phyloP scores from a whole-genome alignment of 2,797 vertebrate species.

The Chelidonichthys spinosus region DNA sequence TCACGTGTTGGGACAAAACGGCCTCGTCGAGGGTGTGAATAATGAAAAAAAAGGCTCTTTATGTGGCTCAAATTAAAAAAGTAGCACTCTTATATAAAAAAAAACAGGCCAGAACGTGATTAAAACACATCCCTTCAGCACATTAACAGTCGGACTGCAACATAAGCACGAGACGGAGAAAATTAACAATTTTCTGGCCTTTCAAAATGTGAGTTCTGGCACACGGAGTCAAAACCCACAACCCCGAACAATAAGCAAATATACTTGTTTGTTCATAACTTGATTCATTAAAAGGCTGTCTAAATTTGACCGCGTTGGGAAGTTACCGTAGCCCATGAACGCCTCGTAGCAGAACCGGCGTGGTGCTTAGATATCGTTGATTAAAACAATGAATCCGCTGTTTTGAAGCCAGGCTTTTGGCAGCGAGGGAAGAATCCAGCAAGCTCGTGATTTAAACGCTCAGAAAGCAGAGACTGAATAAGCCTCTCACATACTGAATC shows the following conservation, averaged over 20 bases:
- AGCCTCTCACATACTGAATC: constrained; percentile 13
- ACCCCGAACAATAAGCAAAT: background rate
- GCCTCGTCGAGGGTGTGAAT: background rate
- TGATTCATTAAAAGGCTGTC: background rate
- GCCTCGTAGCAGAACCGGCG: background rate
- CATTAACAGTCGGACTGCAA: constrained; percentile 22
- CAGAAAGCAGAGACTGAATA: background rate
- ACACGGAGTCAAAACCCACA: background rate
- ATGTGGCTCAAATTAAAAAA: constrained; percentile 11
- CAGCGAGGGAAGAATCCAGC: background rate
- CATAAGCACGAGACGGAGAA: background rate
- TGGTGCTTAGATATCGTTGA: background rate
- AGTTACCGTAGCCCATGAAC: background rate
- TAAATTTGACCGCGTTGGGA: background rate
- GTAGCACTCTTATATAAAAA: constrained; percentile 7
- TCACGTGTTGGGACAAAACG: background rate
- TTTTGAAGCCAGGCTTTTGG: background rate
- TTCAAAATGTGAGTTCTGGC: background rate
- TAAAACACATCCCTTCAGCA: constrained; percentile 24
- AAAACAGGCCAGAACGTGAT: constrained; percentile 12
- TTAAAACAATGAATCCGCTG: background rate
- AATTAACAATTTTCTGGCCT: background rate
- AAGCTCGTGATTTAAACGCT: background rate
- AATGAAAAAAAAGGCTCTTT: background rate
- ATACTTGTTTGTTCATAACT: background rate